Evolutionary conservation across 2,888 invertebrate species (phyloP).

Genomic region (Lordiphosa fenestrarum): DNA sequence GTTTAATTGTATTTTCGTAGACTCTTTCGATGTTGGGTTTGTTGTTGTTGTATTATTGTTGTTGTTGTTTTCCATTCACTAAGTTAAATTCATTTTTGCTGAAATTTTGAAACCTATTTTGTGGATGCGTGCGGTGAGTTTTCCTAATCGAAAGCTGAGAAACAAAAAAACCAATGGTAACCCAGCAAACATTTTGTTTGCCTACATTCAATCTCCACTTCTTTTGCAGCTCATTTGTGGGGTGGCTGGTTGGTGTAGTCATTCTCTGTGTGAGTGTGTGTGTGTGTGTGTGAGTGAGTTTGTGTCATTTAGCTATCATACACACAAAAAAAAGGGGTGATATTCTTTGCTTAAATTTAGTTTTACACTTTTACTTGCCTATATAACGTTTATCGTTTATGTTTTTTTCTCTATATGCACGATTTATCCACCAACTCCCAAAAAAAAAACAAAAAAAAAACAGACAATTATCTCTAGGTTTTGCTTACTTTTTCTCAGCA

Average conservation of each 20-base stretch:
- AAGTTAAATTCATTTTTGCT: constrained; percentile 2
- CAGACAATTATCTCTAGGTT: constrained; percentile 25
- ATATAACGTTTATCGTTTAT: constrained; percentile 25
- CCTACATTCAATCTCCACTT: too few relatives aligned
- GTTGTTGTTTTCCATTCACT: neutral
- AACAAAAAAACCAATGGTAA: too few relatives aligned
- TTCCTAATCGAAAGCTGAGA: too few relatives aligned
- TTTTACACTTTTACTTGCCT: constrained; percentile 29
- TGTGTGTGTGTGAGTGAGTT: constrained; percentile 13
- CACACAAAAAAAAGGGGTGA: constrained; percentile 28
- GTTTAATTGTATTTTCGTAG: constrained; percentile 1
- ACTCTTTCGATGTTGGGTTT: neutral
- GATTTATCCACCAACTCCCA: constrained; percentile 5
- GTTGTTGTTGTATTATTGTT: constrained; percentile 4
- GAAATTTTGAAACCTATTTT: constrained; percentile 43
- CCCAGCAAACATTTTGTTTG: neutral
- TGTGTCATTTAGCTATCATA: constrained; percentile 52
- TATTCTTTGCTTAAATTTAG: constrained; percentile 9
- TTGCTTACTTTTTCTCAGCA: neutral
- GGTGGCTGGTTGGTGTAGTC: neutral
- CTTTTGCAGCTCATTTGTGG: neutral
- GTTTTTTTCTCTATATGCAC: constrained; percentile 22
- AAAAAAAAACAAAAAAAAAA: constrained; percentile 15
- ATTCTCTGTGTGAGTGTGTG: constrained; percentile 18
- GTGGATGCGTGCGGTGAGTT: constrained; percentile 26